Percentiles rank a stretch among this genome's conserved stretches.
These are phyloP conservation scores for Sussaba pulchella DNA, from an alignment of 2,888 invertebrate genomes.

Conservation along the genomic window DNA sequence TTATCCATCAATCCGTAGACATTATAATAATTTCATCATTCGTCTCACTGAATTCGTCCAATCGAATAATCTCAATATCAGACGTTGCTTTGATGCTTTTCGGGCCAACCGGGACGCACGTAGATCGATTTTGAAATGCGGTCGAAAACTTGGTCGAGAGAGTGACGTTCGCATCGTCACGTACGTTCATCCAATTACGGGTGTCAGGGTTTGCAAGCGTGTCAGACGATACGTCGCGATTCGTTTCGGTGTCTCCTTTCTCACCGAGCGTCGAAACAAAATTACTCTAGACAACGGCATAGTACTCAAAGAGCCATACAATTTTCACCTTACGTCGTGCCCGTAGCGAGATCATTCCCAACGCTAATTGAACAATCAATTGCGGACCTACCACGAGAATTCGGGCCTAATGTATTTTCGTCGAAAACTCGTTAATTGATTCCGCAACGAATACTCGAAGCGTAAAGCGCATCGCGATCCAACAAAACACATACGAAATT, in stretches of 20 bases:
- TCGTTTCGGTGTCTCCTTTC: conserved; percentile 16
- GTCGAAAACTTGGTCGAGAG: conserved; percentile 31
- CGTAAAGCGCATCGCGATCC: not conserved
- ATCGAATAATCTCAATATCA: too few species aligned
- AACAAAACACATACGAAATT: not conserved
- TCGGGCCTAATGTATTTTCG: conserved; percentile 42
- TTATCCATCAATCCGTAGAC: too few species aligned
- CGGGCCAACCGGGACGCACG: not conserved
- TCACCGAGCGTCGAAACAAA: conserved; percentile 21
- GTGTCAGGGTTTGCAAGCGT: conserved; percentile 20
- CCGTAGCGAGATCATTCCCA: conserved; percentile 16
- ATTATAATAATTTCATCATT: too few species aligned
- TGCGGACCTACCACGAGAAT: conserved; percentile 14
- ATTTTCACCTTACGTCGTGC: conserved; percentile 16
- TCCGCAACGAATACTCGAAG: conserved; percentile 22
- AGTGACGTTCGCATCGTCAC: conserved; percentile 47
- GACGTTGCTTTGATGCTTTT: not conserved
- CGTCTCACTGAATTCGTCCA: too few species aligned
- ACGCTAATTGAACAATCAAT: conserved; percentile 56
- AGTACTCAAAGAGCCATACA: conserved; percentile 27
- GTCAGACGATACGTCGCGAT: conserved; percentile 6
- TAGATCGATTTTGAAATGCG: conserved; percentile 40
- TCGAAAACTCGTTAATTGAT: conserved; percentile 51
- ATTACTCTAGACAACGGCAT: conserved; percentile 9
- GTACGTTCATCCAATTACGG: conserved; percentile 54